A percentile compares a stretch with the other conserved stretches of the same genome.
phyloP scores from a whole-genome alignment of 2,113 vertebrate species.

The Nipponia nippon region DNA sequence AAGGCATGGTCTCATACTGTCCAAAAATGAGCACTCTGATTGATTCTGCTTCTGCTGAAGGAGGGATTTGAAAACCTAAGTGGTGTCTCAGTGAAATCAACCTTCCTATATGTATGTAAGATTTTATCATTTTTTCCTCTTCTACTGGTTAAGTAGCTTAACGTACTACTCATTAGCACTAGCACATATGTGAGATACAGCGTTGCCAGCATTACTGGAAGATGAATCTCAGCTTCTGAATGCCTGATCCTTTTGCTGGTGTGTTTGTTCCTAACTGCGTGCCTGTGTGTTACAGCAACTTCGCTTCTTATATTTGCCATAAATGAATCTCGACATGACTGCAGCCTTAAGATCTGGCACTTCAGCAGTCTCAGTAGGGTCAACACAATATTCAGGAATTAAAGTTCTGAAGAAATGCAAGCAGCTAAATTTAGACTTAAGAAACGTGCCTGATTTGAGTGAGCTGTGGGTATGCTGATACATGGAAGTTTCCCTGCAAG shows the following conservation, averaged over 20 bases:
- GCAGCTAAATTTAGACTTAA: conserved; percentile 20
- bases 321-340: background rate
- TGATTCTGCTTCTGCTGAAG: background rate
- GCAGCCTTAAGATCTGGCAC: background rate
- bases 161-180: background rate
- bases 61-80: background rate
- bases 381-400: background rate
- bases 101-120: background rate
- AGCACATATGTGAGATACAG: background rate
- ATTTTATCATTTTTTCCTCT: background rate
- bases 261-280: background rate
- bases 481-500: background rate
- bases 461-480: background rate
- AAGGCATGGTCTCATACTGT: background rate
- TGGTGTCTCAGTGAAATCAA: background rate
- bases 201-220: background rate
- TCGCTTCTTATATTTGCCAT: background rate
- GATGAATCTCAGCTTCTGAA: background rate
- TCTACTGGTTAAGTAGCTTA: background rate
- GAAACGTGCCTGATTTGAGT: background rate
- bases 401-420: background rate
- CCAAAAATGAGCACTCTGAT: background rate
- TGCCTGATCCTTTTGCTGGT: background rate
- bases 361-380: background rate
- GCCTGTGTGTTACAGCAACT: background rate